Evolutionary conservation across 2,113 vertebrate genomes (phyloP).

Genomic region (Oxyura jamaicensis): DNA sequence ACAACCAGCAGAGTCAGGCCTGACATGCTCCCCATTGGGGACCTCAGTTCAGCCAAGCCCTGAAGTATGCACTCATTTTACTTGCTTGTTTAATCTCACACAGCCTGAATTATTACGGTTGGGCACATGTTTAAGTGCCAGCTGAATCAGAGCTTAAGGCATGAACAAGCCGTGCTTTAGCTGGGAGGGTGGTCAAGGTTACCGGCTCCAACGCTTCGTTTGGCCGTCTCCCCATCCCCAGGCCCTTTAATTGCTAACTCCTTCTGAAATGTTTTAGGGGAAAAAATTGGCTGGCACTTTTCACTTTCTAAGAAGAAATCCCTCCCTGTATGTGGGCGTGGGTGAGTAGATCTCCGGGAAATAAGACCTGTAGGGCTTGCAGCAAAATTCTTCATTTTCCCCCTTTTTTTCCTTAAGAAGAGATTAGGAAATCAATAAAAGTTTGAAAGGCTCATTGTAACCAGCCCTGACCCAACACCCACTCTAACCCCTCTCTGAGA

Average conservation of each 20-base stretch:
- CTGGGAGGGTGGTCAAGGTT: not conserved
- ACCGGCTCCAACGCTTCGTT: rapidly evolving
- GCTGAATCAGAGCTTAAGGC: not conserved
- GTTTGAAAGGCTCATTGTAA: slow-evolving; percentile 11
- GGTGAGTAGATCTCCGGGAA: not conserved
- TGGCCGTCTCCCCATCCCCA: not conserved
- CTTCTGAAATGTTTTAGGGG: not conserved
- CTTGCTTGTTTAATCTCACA: not conserved
- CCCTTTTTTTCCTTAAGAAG: not conserved
- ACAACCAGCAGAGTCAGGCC: not conserved
- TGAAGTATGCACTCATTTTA: not conserved
- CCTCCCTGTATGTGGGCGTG: not conserved
- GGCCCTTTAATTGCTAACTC: not conserved
- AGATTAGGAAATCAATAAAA: slow-evolving; percentile 11
- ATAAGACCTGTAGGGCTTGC: not conserved
- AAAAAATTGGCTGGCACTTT: not conserved
- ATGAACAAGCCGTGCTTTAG: not conserved
- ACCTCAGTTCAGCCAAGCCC: not conserved
- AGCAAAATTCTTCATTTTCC: not conserved
- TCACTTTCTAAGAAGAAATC: not conserved
- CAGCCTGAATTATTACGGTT: not conserved
- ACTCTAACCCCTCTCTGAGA: not conserved
- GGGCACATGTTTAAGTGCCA: not conserved
- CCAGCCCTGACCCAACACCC: slow-evolving; percentile 12
- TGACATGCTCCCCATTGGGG: not conserved